Conservation (phyloP, 2,888 invertebrate genomes). For the Latheticus oryzae region DNA sequence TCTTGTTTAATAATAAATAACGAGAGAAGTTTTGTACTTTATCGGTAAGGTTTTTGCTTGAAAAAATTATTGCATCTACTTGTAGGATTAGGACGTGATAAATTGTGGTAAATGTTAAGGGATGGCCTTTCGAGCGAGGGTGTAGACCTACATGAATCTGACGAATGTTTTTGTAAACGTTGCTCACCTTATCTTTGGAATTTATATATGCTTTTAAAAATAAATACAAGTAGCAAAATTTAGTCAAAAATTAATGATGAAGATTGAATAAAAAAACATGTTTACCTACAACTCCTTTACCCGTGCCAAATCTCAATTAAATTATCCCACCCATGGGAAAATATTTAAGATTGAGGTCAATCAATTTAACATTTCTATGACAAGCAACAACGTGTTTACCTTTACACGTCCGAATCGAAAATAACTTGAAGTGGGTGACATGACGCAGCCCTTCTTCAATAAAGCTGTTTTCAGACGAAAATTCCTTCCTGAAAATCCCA, state of each 20-base stretch:
- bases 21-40: conserved; percentile 5
- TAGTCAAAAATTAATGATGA: no score
- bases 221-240: no score
- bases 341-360: no score
- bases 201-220: no score
- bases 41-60: no score
- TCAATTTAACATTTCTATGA: conserved; percentile 8
- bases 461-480: no score
- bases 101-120: conserved; percentile 30
- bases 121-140: conserved; percentile 24
- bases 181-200: conserved; percentile 5
- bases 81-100: conserved; percentile 19
- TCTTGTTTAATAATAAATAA: conserved; percentile 17
- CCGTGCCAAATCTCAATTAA: conserved; percentile 12
- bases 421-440: conserved; percentile 12
- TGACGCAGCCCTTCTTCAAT: conserved; percentile 8
- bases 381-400: conserved; percentile 11
- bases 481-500: no score
- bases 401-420: conserved; percentile 11
- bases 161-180: conserved; percentile 10
- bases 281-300: no score
- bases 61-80: conserved; percentile 34
- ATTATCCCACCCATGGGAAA: conserved; percentile 11
- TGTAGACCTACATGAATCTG: conserved; percentile 7
- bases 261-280: no score